A percentile compares a stretch with the other conserved stretches of the same genome.
Conservation (phyloP, 2,888 invertebrate genomes). For the Baccha elongata region DNA sequence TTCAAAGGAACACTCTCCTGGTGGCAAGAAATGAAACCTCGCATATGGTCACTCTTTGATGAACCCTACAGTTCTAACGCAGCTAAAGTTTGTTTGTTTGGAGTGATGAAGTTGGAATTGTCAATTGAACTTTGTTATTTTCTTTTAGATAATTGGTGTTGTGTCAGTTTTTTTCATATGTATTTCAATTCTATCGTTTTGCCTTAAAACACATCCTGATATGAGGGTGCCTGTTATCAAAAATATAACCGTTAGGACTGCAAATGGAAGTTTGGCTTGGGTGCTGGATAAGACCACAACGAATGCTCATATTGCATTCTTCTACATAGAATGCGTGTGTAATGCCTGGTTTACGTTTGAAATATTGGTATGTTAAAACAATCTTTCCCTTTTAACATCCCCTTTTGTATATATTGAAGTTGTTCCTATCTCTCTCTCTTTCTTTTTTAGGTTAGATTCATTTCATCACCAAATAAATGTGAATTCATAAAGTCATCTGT, state of each 20-base stretch:
- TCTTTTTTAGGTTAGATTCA: conserved; percentile 87
- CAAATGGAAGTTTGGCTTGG: conserved; percentile 90
- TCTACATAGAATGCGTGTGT: conserved; percentile 99
- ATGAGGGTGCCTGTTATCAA: conserved; percentile 95
- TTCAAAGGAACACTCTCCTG: conserved; percentile 94
- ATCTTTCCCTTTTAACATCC: neutral
- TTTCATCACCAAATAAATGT: conserved; percentile 96
- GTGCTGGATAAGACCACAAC: conserved; percentile 95
- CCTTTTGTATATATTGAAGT: conserved; percentile 16
- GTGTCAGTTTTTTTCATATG: conserved; percentile 99
- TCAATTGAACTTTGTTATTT: neutral
- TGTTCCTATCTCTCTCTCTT: conserved; percentile 54
- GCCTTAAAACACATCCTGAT: conserved; percentile 99
- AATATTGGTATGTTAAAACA: conserved; percentile 86
- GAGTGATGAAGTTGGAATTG: neutral
- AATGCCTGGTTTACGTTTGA: conserved; percentile 99
- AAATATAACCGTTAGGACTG: conserved; percentile 90
- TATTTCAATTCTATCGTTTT: conserved; percentile 99
- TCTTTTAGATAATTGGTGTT: conserved; percentile 94
- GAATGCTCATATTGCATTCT: conserved; percentile 98
- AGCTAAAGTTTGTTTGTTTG: conserved; percentile 90
- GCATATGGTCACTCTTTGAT: conserved; percentile 99
- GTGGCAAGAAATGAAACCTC: conserved; percentile 99
- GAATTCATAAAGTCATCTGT: conserved; percentile 97
- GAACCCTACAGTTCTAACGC: conserved; percentile 99